These are phyloP conservation scores for Megaceryle maxima DNA, from an alignment of 2,113 vertebrate species.

Conservation along the genomic window DNA sequence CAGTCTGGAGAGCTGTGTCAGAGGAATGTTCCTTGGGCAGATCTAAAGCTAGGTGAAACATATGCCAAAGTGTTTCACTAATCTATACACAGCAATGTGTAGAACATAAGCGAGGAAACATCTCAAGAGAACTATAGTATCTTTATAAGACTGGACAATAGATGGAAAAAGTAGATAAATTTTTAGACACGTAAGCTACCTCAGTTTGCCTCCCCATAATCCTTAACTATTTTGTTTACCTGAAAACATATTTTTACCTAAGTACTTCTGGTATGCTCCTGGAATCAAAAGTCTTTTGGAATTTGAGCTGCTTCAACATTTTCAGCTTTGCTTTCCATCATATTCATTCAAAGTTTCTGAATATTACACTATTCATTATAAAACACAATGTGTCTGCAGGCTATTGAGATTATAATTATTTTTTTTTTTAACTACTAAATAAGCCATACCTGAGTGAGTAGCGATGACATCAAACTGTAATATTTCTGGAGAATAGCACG, in stretches of 20 bases:
- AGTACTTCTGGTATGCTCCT: not conserved
- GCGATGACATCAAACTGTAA: conserved; percentile 82
- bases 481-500: conserved; percentile 79
- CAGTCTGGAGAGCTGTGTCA: not conserved
- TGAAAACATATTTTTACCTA: not conserved
- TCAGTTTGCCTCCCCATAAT: not conserved
- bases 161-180: not conserved
- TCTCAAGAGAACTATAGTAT: not conserved
- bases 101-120: not conserved
- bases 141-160: not conserved
- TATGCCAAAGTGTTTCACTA: not conserved
- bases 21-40: not conserved
- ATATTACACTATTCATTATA: not conserved
- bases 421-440: not conserved
- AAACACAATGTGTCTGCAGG: not conserved
- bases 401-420: not conserved
- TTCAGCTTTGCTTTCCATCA: not conserved
- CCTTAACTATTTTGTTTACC: not conserved
- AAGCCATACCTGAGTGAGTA: conserved; percentile 82
- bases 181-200: not conserved
- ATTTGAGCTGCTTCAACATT: not conserved
- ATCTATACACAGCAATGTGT: not conserved
- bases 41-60: not conserved
- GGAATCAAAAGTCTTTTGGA: not conserved
- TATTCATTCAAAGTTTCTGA: not conserved